Base-by-base conservation (phyloP, 2,797 vertebrate genomes). In the Danio choprae region DNA sequence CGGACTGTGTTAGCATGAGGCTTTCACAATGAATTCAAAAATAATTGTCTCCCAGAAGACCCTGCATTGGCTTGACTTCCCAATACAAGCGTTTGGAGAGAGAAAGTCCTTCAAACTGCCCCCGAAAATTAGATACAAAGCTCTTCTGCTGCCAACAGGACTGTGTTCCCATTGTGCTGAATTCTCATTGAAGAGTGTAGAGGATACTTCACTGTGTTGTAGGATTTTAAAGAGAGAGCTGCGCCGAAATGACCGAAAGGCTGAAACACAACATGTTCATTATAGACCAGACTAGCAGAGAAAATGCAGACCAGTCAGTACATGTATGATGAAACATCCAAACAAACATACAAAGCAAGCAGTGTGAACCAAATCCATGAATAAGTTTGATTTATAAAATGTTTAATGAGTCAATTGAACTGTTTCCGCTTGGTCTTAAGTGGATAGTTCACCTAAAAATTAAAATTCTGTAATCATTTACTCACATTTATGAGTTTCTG, bases 11-110 rank as follows among this genome's bases (percentile, higher is more conserved):
- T 78, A 83, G 82, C 63, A 81, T 79, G 56, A 77, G 80, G 74
- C 22, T 51, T 86, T 29, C 76, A 87, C 86, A 87, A 87, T 86
- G 48, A 76, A 83, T 90, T 85, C 59, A 85, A 76, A 76, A 81
- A 84, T 88, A 90, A 88, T 90, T 84, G 85, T 85, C 84, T 89
- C 89, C 87, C 88, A 64, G 68, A 80, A 87, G 89, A 83, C 85
- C 74, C 63, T 74, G 74, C 67, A 48, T 81, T 86, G 83, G 83
- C 77, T 69, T 79, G 81, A 79, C 80, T 84, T 86, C 68, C 79
- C 56, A 72, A 74, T 18, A 15, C 63, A 38, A 59, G 51, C 20
- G 7, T 72, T 73, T 72, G 73, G 71, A 79, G 77, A 84, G 64
- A 60, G 68, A 69, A n/a, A 56, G 67, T 74, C 76, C 79, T 78